These are phyloP conservation scores for Lepisosteus osseus DNA, from an alignment of 2,113 vertebrate species.

Conservation along the genomic window DNA sequence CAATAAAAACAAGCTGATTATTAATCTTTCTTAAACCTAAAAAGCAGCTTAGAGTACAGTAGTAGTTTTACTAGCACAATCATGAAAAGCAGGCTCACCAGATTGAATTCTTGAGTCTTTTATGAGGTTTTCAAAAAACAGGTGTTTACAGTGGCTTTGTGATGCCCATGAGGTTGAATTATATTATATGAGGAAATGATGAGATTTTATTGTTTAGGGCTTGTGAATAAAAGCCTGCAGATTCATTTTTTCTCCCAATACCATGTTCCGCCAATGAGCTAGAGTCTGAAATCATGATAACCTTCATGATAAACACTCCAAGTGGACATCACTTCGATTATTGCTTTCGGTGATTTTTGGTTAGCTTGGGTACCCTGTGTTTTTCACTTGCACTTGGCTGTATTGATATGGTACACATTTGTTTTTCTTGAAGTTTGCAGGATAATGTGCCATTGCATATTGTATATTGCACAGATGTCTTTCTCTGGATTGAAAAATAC, in stretches of 20 bases:
- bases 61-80: background rate
- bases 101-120: slow-evolving; percentile 5
- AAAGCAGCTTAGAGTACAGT: background rate
- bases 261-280: background rate
- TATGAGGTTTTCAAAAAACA: background rate
- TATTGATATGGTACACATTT: too few relatives aligned
- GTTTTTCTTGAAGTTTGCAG: too few relatives aligned
- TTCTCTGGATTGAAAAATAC: too few relatives aligned
- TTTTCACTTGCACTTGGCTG: background rate
- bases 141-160: slow-evolving; percentile 6
- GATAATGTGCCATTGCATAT: too few relatives aligned
- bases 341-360: background rate
- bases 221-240: background rate
- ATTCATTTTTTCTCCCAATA: background rate
- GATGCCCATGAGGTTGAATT: background rate
- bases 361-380: background rate
- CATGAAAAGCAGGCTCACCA: background rate
- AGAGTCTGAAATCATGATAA: background rate
- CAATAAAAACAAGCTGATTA: slow-evolving; percentile 6
- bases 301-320: background rate
- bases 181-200: background rate
- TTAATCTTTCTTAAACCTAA: slow-evolving; percentile 3
- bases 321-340: too few relatives aligned
- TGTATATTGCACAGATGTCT: too few relatives aligned
- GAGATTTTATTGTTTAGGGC: background rate